Conservation (phyloP, 2,113 vertebrate species). For the Benthochromis sp. region DNA sequence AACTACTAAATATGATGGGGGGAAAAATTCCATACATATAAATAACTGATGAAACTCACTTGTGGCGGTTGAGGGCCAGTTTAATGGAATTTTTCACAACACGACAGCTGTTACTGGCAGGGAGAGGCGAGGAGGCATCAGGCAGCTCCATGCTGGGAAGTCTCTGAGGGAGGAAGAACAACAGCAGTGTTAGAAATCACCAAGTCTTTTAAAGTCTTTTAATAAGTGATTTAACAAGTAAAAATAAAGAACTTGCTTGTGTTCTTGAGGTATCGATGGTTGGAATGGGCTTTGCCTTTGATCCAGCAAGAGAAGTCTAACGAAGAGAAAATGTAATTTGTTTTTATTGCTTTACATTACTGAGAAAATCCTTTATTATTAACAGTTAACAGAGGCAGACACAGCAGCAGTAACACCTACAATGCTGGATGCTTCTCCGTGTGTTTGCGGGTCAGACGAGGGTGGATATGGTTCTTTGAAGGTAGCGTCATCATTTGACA, state of each 20-base stretch:
- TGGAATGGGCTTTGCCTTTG: slow-evolving; percentile 81
- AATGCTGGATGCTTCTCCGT: slow-evolving; percentile 53
- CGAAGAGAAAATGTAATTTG: not conserved
- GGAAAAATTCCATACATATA: not conserved
- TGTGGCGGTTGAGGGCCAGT: slow-evolving; percentile 88
- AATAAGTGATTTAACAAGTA: not conserved
- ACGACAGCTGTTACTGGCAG: slow-evolving; percentile 81
- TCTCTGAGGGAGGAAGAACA: slow-evolving; percentile 68
- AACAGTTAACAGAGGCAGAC: not conserved
- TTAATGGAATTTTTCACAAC: slow-evolving; percentile 96
- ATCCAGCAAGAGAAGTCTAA: slow-evolving; percentile 62
- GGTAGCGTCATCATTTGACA: slow-evolving; percentile 57
- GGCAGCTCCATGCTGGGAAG: slow-evolving; percentile 94
- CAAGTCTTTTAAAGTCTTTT: not conserved
- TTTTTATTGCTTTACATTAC: not conserved
- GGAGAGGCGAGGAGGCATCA: slow-evolving; percentile 90
- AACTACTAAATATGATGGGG: not conserved
- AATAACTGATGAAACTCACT: slow-evolving; percentile 44
- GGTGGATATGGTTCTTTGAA: slow-evolving; percentile 74
- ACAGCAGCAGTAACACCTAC: slow-evolving; percentile 17
- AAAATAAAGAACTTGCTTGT: slow-evolving; percentile 73
- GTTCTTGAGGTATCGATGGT: slow-evolving; percentile 81
- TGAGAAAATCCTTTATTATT: not conserved
- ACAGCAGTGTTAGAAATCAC: not conserved
- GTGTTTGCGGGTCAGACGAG: slow-evolving; percentile 48